Evolutionary conservation across 2,888 invertebrate species (phyloP).

Genomic region (Pyrocoelia pectoralis): DNA sequence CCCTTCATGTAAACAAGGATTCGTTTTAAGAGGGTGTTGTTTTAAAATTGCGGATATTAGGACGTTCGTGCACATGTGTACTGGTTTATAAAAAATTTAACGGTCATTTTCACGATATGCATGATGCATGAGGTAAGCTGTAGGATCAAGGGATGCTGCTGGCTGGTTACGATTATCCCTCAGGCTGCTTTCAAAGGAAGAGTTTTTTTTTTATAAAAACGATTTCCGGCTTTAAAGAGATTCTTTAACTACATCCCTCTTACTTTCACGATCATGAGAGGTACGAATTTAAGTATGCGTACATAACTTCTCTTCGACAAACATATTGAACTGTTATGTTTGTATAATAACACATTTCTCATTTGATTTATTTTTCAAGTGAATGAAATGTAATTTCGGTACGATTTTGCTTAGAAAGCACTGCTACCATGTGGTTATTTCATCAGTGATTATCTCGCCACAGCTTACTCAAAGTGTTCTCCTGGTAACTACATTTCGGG

Average conservation of each 20-base stretch:
- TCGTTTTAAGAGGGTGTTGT: too few species aligned
- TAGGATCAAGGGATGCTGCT: constrained; percentile 15
- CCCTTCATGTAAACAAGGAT: not conserved
- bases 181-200: constrained; percentile 19
- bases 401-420: constrained; percentile 28
- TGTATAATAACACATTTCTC: constrained; percentile 25
- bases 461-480: constrained; percentile 33
- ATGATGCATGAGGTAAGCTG: constrained; percentile 29
- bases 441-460: constrained; percentile 32
- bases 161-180: constrained; percentile 18
- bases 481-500: constrained; percentile 22
- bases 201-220: constrained; percentile 18
- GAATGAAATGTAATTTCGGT: constrained; percentile 27
- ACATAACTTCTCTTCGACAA: too few species aligned
- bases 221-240: constrained; percentile 22
- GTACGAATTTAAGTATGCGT: too few species aligned
- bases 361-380: constrained; percentile 22
- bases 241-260: too few species aligned
- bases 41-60: not conserved
- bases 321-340: too few species aligned
- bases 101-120: constrained; percentile 31
- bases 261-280: too few species aligned
- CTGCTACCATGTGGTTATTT: constrained; percentile 33
- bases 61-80: constrained; percentile 10
- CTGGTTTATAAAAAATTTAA: constrained; percentile 29